Conservation (phyloP, 2,113 vertebrate genomes). For the Chascanopsetta lugubris region DNA sequence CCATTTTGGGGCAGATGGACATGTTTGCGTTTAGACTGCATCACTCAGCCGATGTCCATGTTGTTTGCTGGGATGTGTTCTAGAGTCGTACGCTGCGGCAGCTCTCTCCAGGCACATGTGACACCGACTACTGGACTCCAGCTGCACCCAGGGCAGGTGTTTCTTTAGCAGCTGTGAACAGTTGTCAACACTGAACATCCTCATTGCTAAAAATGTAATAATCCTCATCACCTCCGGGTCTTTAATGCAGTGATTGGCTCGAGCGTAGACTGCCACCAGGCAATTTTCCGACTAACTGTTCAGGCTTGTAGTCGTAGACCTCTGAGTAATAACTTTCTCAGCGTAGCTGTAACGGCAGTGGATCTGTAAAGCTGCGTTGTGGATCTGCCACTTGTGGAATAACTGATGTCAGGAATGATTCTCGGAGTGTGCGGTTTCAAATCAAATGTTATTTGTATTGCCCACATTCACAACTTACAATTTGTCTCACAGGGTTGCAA, state of each 20-base stretch:
- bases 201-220: slow-evolving; percentile 45
- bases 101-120: slow-evolving; percentile 1
- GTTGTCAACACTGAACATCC: slow-evolving; percentile 37
- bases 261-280: slow-evolving; percentile 54
- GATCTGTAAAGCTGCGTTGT: slow-evolving; percentile 17
- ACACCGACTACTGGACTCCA: slow-evolving; percentile 14
- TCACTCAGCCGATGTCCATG: slow-evolving; percentile 8
- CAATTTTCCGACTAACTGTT: slow-evolving; percentile 58
- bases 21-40: slow-evolving; percentile 24
- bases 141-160: slow-evolving; percentile 22
- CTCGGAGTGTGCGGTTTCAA: too few species aligned
- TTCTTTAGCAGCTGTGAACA: slow-evolving; percentile 19
- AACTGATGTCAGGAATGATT: too few species aligned
- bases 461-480: too few species aligned
- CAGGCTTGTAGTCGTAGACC: slow-evolving; percentile 66
- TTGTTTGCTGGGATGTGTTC: slow-evolving; percentile 19
- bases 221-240: slow-evolving; percentile 48
- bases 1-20: slow-evolving; percentile 5
- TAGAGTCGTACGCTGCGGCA: not conserved
- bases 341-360: slow-evolving; percentile 30
- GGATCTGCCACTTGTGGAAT: too few species aligned
- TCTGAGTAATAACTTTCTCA: slow-evolving; percentile 57
- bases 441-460: too few species aligned
- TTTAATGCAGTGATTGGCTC: slow-evolving; percentile 49
- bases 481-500: too few species aligned